Conservation (phyloP, 2,888 invertebrate species). For the Caenorhabditis zanzibari region DNA sequence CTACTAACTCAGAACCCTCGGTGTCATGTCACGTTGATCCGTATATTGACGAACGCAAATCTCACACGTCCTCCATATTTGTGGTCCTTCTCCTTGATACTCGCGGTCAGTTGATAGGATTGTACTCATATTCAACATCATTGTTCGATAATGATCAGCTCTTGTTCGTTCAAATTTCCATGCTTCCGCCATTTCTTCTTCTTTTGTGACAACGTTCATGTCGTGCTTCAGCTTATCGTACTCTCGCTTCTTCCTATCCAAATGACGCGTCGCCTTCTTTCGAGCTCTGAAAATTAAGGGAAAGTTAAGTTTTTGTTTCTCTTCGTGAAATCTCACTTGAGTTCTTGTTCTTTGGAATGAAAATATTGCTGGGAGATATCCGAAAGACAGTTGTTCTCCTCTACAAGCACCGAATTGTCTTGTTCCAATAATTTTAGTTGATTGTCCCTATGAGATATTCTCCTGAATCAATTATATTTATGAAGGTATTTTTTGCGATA, state of each 20-base stretch:
- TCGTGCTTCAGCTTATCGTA: neutral
- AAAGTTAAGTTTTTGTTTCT: neutral
- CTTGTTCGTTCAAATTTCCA: neutral
- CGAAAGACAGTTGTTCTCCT: neutral
- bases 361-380: conserved; percentile 3
- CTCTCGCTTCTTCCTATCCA: neutral
- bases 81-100: neutral
- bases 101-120: neutral
- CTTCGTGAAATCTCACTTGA: neutral
- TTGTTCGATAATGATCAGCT: conserved; percentile 6
- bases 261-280: neutral
- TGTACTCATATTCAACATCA: conserved; percentile 1
- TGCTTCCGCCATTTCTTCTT: neutral
- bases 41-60: conserved; percentile 2
- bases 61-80: neutral
- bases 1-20: conserved; percentile 3
- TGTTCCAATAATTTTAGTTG: neutral
- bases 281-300: neutral
- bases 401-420: neutral
- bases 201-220: neutral
- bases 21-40: neutral
- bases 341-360: neutral
- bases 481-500: neutral
- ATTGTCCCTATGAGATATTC: neutral
- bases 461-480: neutral